phyloP scores from a whole-genome alignment of 2,113 vertebrate species.

The Sciurus niger region DNA sequence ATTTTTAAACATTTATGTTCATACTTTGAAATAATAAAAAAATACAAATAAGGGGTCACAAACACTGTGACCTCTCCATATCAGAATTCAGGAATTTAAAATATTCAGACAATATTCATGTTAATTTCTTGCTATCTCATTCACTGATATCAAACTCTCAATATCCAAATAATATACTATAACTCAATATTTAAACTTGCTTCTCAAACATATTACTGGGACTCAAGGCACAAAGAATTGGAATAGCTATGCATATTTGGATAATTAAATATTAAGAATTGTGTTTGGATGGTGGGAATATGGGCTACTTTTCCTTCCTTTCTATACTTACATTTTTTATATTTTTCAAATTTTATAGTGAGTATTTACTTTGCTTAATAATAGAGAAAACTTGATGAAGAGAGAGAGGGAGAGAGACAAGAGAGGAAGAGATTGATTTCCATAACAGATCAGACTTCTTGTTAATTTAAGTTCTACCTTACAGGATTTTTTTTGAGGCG shows the following conservation, averaged over 20 bases:
- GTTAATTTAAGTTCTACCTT: not conserved
- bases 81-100: not conserved
- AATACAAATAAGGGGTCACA: not conserved
- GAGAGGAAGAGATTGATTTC: not conserved
- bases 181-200: not conserved
- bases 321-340: not conserved
- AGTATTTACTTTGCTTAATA: not conserved
- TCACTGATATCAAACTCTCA: not conserved
- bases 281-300: not conserved
- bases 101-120: not conserved
- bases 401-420: not conserved
- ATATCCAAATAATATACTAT: not conserved
- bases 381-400: not conserved
- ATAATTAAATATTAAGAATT: not conserved
- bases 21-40: constrained; percentile 13
- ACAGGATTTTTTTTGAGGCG: not conserved
- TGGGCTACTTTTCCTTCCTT: not conserved
- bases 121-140: not conserved
- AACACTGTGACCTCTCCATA: not conserved
- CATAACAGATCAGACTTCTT: not conserved
- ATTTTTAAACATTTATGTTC: not conserved
- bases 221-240: not conserved
- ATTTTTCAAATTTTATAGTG: not conserved
- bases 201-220: not conserved
- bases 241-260: not conserved